Evolutionary conservation across 2,113 vertebrate species (phyloP).

Genomic region (Numenius arquata): DNA sequence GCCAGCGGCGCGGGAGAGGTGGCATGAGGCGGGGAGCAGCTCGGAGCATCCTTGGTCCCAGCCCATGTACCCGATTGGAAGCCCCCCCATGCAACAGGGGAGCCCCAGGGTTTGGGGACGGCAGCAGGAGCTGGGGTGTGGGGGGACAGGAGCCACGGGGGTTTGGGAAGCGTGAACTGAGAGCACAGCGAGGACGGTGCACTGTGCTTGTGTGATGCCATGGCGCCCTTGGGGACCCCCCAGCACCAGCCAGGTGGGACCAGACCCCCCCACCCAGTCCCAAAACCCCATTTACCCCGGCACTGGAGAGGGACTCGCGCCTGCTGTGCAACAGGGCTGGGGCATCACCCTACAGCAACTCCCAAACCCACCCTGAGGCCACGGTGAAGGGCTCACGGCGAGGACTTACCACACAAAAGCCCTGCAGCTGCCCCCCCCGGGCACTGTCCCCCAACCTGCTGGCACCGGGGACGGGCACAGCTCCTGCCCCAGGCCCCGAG

Average conservation of each 20-base stretch:
- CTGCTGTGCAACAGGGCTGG: neutral
- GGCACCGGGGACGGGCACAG: neutral
- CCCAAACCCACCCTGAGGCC: accelerated
- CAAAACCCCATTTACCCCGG: neutral
- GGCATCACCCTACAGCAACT: accelerated
- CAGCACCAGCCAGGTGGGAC: too few species aligned
- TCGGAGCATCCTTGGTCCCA: neutral
- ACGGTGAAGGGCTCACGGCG: neutral
- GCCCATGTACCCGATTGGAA: accelerated
- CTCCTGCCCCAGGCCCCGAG: accelerated
- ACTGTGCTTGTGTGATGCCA: too few species aligned
- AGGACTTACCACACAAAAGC: accelerated
- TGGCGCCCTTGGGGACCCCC: neutral
- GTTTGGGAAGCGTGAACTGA: neutral
- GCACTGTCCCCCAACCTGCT: accelerated
- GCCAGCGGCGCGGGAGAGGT: neutral
- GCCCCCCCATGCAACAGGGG: neutral
- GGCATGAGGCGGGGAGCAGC: neutral
- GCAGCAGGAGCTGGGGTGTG: neutral
- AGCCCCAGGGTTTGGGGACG: neutral
- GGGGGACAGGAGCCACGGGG: too few species aligned
- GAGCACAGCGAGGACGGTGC: accelerated
- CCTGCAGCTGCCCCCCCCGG: accelerated
- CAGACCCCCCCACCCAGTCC: too few species aligned
- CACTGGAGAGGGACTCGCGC: accelerated